Evolutionary conservation across 2,888 invertebrate species (phyloP), one percentile per base, ranked within the genome.

Genomic region (Acleris sparsana): DNA sequence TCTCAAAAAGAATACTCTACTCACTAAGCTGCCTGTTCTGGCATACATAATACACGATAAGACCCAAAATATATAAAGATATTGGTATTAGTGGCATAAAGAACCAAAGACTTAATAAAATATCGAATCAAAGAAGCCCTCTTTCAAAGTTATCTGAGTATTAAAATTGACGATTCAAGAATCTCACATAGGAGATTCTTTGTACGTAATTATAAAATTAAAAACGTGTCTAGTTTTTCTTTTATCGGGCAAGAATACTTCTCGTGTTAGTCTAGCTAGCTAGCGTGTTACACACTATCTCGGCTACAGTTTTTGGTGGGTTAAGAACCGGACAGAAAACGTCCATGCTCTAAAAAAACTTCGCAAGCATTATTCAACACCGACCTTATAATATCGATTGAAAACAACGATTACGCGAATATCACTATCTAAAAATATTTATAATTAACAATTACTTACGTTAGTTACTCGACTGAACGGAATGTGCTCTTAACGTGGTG

Each of bases 401-500:
- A 69, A 73, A 75, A 71, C 71, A 75, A 78, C 72, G 73, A 73
- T 79, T 83, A 83, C 73, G 73, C 78, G 75, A 75, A 77, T 78
- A 82, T 79, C 76, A 80, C 79, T 83, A 81, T 73, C 68, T 72
- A 73, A 77, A 75, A 66, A 79, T 79, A 81, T 80, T 79, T 76
- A 80, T 73, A 72, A 72, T 81, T 80, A 84, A 84, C 79, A 82
- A 77, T 80, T 80, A 78, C 72, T 76, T 75, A 75, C 79, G 79
- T 79, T 80, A 80, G 80, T 75, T 75, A 77, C 73, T 80, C 82
- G 82, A 84, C 73, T 87, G 90, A 90, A 92, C 90, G 91, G 91
- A 92, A 91, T 91, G 90, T 91, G 90, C 89, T 82, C 79, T 73
- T 80, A 84, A 86, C 79, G 79, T 81, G 80, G 79, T 86, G 84